Evolutionary conservation across 1,140 invertebrate genomes (phyloP), one percentile per base, ranked within the genome.

Genomic region (Ruditapes philippinarum): DNA sequence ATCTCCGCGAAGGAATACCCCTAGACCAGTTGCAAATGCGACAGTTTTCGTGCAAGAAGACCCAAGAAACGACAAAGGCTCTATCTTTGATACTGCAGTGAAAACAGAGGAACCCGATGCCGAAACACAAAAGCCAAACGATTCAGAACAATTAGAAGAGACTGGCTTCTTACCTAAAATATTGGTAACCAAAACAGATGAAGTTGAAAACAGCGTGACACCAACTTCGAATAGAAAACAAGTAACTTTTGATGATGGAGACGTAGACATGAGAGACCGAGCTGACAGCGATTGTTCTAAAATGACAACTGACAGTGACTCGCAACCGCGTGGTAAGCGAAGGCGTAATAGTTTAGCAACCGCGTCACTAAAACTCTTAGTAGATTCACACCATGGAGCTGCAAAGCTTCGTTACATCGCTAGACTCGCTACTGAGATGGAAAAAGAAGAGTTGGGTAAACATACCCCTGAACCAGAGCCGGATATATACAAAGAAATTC

Each of bases 341-440:
- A n/a, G n/a, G n/a, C 38, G 42, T 4, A 22, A 14, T 19, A 70
- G 81, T 45, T 7, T 88, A 0, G 25, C 17, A 17, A 70, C 28
- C 0, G 40, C 85, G 25, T n/a, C 60, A n/a, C 28, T 88, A 25
- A 80, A 88, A 70, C 40, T 65, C 22, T 36, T 79, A 33, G 76
- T 88, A 9, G 74, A 88, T 17, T 68, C 85, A 4, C 85, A 88
- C 40, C 74, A 68, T 25, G 85, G 85, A 2, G 40, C 74, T 11
- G 85, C 85, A n/a, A 88, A 88, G 33, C 38, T 88, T 2, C 85
- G 85, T 14, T 88, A 88, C 28, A 88, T 88, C 9, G 60, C 74
- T 0, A 45, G 51, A 38, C 57, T 88, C 7, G 85, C 85, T 36
- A n/a, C 12, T 28, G 74, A 79, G 45, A 88, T 88, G 85, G 85